Percentiles rank a stretch among this genome's conserved stretches.
phyloP scores from a whole-genome alignment of 2,888 invertebrate species.

The Cantharis rufa region DNA sequence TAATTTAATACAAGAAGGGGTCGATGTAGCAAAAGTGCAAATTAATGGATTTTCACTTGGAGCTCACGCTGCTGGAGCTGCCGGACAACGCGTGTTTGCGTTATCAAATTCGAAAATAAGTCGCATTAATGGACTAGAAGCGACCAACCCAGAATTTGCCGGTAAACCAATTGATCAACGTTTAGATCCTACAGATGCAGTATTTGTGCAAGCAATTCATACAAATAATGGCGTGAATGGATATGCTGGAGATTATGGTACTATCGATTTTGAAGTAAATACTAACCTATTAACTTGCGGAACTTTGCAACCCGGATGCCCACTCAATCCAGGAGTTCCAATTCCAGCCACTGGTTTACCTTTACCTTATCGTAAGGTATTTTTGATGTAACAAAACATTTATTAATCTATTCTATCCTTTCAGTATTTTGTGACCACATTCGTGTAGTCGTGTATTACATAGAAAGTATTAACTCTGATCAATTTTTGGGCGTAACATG shows the following conservation, averaged over 20 bases:
- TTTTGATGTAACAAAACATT: background rate
- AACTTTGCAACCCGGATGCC: background rate
- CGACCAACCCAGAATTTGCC: background rate
- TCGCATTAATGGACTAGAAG: background rate
- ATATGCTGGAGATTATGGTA: background rate
- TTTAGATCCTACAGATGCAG: background rate
- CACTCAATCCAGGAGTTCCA: background rate
- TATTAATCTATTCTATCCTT: background rate
- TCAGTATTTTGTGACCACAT: background rate
- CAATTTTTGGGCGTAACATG: constrained; percentile 32
- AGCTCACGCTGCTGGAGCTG: background rate
- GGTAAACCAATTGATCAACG: background rate
- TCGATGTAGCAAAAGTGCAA: background rate
- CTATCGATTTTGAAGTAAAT: background rate
- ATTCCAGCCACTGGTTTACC: no score
- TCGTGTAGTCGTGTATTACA: background rate
- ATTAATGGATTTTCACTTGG: background rate
- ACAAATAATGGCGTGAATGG: background rate
- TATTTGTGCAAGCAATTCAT: constrained; percentile 2
- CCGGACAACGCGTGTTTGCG: background rate
- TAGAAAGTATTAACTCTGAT: background rate
- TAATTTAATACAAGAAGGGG: no score
- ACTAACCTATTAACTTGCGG: background rate
- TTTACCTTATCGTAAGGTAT: background rate
- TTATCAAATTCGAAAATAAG: background rate